phyloP scores from a whole-genome alignment of 2,113 vertebrate species.

The Gobiocypris rarus region DNA sequence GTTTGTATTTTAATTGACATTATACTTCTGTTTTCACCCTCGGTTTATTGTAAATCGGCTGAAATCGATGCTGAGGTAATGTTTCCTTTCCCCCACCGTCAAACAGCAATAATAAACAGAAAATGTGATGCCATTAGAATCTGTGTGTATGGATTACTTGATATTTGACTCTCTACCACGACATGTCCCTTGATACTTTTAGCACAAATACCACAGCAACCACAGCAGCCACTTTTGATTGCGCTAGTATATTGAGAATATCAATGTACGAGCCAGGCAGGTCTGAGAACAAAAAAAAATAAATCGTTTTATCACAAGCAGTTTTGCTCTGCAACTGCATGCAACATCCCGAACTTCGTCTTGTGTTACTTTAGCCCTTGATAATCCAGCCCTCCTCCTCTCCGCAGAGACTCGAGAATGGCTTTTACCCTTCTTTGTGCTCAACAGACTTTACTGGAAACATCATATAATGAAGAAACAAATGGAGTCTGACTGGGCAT shows the following conservation, averaged over 20 bases:
- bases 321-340: constrained; percentile 2
- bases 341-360: constrained; percentile 11
- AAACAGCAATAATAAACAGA: constrained; percentile 8
- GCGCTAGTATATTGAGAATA: background rate
- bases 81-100: background rate
- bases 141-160: constrained; percentile 32
- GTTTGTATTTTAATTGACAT: background rate
- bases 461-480: constrained; percentile 63
- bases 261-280: constrained; percentile 22
- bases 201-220: constrained; percentile 35
- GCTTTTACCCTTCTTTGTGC: constrained; percentile 33
- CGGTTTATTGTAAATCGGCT: background rate
- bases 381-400: background rate
- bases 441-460: constrained; percentile 47
- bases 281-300: background rate
- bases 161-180: constrained; percentile 32
- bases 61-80: background rate
- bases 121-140: constrained; percentile 39
- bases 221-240: constrained; percentile 19
- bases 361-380: constrained; percentile 18
- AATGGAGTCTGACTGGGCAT: constrained; percentile 61
- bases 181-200: constrained; percentile 25
- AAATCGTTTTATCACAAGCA: background rate
- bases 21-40: background rate
- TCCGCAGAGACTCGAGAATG: background rate